Percentiles rank a stretch among this genome's conserved stretches.
These are phyloP conservation scores for Grammomys dolichurus DNA, from an alignment of 2,113 vertebrate species.

Conservation along the genomic window DNA sequence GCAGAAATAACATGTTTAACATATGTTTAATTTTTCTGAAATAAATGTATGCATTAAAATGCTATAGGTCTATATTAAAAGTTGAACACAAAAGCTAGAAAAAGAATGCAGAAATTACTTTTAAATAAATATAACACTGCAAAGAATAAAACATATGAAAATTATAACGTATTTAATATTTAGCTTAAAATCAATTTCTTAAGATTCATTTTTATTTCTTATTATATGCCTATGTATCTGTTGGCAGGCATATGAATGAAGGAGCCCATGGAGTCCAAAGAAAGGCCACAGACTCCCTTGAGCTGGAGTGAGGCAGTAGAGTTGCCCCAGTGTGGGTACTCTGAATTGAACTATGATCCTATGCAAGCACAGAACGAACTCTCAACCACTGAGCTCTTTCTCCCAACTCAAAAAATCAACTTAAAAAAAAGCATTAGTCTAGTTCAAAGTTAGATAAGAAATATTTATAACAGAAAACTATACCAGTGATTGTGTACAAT, in stretches of 20 bases:
- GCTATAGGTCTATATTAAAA: slow-evolving; percentile 38
- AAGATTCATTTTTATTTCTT: neutral
- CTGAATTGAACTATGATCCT: neutral
- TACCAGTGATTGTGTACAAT: neutral
- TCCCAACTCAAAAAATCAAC: neutral
- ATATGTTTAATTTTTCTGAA: neutral
- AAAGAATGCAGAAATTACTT: slow-evolving; percentile 40
- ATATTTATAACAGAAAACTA: slow-evolving; percentile 24
- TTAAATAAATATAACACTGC: slow-evolving; percentile 41
- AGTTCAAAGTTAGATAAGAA: neutral
- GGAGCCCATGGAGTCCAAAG: neutral
- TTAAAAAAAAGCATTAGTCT: slow-evolving; percentile 19
- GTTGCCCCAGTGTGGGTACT: neutral
- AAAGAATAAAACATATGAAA: neutral
- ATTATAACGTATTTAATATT: neutral
- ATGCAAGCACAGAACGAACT: neutral
- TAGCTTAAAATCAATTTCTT: neutral
- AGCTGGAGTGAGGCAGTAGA: neutral
- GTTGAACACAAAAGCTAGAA: slow-evolving; percentile 6
- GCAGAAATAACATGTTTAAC: slow-evolving; percentile 21
- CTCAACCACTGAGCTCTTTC: neutral
- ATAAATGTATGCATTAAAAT: slow-evolving; percentile 49
- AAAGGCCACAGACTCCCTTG: too few relatives aligned
- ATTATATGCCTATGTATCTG: neutral
- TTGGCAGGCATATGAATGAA: neutral